A percentile compares a stretch with the other conserved stretches of the same genome.
Conservation (phyloP, 1,140 invertebrate genomes). For the Nasonia vitripennis region DNA sequence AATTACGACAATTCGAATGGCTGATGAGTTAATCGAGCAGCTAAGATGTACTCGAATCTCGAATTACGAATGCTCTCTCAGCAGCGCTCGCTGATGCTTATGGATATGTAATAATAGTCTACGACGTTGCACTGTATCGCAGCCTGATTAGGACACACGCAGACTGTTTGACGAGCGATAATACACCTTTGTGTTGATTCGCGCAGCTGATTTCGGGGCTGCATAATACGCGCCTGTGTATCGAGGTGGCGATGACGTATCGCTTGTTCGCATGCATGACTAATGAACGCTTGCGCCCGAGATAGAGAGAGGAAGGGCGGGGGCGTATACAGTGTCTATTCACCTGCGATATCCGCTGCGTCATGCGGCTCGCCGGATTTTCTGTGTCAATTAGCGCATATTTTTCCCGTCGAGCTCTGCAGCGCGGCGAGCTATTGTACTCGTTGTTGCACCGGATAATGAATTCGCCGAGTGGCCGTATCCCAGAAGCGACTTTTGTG, state of each 20-base stretch:
- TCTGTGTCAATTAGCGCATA: neutral
- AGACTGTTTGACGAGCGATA: constrained; percentile 58
- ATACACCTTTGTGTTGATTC: constrained; percentile 42
- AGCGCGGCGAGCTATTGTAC: neutral
- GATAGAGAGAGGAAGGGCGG: too few relatives aligned
- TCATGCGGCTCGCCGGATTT: neutral
- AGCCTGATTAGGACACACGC: constrained; percentile 56
- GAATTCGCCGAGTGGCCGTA: neutral
- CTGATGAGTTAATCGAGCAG: constrained; percentile 27
- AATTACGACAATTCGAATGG: constrained; percentile 18
- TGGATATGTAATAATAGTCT: neutral
- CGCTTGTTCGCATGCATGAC: constrained; percentile 5
- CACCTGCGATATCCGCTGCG: too few relatives aligned
- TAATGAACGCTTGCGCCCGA: neutral
- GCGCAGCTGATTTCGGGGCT: constrained; percentile 8
- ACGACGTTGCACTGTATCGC: constrained; percentile 39
- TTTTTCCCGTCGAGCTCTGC: neutral
- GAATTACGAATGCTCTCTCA: neutral
- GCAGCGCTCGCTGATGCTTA: neutral
- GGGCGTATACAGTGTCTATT: neutral
- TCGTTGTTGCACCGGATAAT: neutral
- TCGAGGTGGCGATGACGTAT: constrained; percentile 15
- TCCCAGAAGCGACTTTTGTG: neutral
- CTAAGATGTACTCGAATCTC: constrained; percentile 1
- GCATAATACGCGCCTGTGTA: neutral